Base-by-base conservation (phyloP, 2,797 vertebrate genomes). In the Accipiter fasciatus region DNA sequence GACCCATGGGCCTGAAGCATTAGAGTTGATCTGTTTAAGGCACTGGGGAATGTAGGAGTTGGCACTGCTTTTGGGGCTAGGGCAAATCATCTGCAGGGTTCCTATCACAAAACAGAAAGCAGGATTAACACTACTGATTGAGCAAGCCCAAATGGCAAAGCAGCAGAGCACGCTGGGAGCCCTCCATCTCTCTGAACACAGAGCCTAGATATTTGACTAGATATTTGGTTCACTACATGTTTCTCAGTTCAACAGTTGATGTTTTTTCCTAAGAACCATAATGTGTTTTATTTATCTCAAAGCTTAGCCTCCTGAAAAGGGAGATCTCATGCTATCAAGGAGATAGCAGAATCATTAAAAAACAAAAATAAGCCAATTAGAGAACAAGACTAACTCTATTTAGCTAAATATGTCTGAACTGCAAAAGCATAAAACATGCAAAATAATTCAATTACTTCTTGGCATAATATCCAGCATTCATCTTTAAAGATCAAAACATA, bases 401-500 rank as follows among this genome's bases (percentile, higher is more conserved):
- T 70, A 88, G 69, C 37, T 87, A 87, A 96, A 91, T 33, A 50
- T 1, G 1, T 81, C 50, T 88, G 77, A 96, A 86, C 24, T 66
- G 31, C 52, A 75, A 83, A 93, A 93, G 26, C 15, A 49, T 49
- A 89, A 87, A 54, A 49, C 21, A 87, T 76, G 50, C 35, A 94
- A 93, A 96, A 92, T 76, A 94, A 92, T 83, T 77, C 14, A 65
- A 39, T 82, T 73, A 85, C 9, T 85, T 64, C 69, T 81, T 80
- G 71, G 59, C 65, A 52, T 57, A 72, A 79, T 90, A 95, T 75
- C 37, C 52, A 84, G 29, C 31, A 83, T 65, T 88, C 77, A 62
- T 86, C 83, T 92, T 95, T 82, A 92, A 90, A 92, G 61, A 95
- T 85, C 28, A 93, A 93, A 96, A 89, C 16, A 67, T 54, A 17